Evolutionary conservation across 2,888 invertebrate genomes (phyloP), one percentile per base, ranked within the genome.

Genomic region (Coenonympha arcania): DNA sequence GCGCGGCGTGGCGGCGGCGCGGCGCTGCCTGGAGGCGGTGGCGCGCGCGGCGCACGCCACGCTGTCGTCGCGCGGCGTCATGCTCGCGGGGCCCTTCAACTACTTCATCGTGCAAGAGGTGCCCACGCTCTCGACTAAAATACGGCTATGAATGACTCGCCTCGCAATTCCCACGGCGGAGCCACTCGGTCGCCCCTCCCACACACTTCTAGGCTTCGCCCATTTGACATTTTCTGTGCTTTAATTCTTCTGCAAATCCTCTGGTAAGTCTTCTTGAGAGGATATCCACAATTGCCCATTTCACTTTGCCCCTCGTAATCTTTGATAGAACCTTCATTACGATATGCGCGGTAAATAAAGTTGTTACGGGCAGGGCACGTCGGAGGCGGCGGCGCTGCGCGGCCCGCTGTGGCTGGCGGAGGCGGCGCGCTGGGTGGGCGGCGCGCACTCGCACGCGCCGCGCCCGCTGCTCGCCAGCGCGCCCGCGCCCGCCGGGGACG

Each of bases 11-110:
- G 91, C 92, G 33, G 85, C 88, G 56, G 57, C 65, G 6, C 36
- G 59, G 50, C 46, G 59, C 19, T 41, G 55, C 4, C 51, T 65
- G 46, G 58, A 59, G 33, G 60, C 61, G 1, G 58, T 62, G 45
- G 55, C 61, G 34, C 55, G 67, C 93, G 93, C 93, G 64, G 93
- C 95, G 86, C 57, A 95, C 73, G 88, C 89, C 53, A 91, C 94
- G 50, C 83, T 97, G 20, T 93, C 95, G 63, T 91, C 92, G 71
- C 90, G 92, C 58, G 90, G 91, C 65, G 89, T 98, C n/a, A 90
- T 91, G 50, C 92, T 92, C 18, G 93, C 95, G 0, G 97, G 97
- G 0, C 94, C 96, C 0, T 97, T 96, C 76, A 89, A 95, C 36
- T 96, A 96, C 73, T 92, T 94, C 58, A 90, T 94, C 30, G 87